These are phyloP conservation scores for Aromia moschata DNA, from an alignment of 2,888 invertebrate genomes.

Conservation along the genomic window DNA sequence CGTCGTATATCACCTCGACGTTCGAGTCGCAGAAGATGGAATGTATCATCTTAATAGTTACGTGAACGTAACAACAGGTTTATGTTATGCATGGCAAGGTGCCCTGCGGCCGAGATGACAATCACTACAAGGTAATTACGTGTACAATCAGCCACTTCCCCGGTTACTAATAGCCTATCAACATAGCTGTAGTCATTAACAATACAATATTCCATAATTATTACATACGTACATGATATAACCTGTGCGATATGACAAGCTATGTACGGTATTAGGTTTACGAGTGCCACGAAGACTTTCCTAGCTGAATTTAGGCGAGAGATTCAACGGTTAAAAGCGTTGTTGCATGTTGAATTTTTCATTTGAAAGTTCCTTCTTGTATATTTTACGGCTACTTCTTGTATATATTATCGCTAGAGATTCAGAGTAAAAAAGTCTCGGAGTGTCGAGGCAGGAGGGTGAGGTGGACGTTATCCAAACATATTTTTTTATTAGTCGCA, in stretches of 20 bases:
- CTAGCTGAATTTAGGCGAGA: background rate
- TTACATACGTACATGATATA: slow-evolving; percentile 25
- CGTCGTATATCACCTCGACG: slow-evolving; percentile 17
- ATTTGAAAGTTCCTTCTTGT: no score
- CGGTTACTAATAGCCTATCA: slow-evolving; percentile 55
- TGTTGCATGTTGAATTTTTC: no score
- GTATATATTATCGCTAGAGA: no score
- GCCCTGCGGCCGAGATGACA: slow-evolving; percentile 52
- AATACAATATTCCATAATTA: slow-evolving; percentile 40
- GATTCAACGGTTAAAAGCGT: no score
- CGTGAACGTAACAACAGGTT: slow-evolving; percentile 50
- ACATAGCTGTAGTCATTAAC: slow-evolving; percentile 49
- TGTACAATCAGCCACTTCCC: slow-evolving; percentile 53
- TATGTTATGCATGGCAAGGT: slow-evolving; percentile 47
- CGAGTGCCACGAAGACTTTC: no score
- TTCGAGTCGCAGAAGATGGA: slow-evolving; percentile 39
- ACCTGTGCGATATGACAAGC: background rate
- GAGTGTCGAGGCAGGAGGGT: no score
- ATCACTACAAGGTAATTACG: slow-evolving; percentile 56
- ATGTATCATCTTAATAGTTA: slow-evolving; percentile 52
- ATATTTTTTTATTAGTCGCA: no score
- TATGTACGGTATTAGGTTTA: background rate
- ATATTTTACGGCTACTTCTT: no score
- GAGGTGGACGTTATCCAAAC: no score
- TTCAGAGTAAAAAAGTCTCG: no score